Evolutionary conservation across 2,113 vertebrate species (phyloP).

Genomic region (Synchiropus splendidus): DNA sequence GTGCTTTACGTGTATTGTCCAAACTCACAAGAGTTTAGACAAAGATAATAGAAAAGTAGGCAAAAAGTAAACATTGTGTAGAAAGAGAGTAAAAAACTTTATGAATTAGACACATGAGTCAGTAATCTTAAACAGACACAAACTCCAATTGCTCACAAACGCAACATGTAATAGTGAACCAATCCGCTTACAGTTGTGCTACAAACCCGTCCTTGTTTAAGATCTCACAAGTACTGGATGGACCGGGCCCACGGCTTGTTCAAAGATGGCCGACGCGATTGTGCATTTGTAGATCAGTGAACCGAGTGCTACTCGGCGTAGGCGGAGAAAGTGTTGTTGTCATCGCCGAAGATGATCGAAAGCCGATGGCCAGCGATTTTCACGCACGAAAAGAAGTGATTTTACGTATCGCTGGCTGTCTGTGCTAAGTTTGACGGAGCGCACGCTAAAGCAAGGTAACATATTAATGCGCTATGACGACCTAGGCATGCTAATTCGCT

Average conservation of each 20-base stretch:
- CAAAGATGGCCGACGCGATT: neutral
- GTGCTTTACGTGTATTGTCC: too few species aligned
- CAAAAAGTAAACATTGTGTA: too few species aligned
- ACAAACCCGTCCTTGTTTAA: neutral
- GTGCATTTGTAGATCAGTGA: neutral
- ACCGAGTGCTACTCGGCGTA: neutral
- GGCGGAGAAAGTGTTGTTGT: slow-evolving; percentile 44
- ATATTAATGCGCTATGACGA: neutral
- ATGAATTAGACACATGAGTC: too few species aligned
- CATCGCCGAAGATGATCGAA: slow-evolving; percentile 49
- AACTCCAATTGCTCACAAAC: slow-evolving; percentile 10
- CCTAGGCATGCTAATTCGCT: neutral
- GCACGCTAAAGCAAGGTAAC: slow-evolving; percentile 22
- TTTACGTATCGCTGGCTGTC: slow-evolving; percentile 10
- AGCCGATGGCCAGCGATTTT: slow-evolving; percentile 41
- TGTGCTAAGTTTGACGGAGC: slow-evolving; percentile 20
- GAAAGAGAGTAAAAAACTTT: too few species aligned
- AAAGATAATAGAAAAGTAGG: too few species aligned
- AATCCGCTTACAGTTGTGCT: slow-evolving; percentile 18
- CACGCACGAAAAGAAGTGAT: slow-evolving; percentile 50
- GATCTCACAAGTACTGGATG: slow-evolving; percentile 14
- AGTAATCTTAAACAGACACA: too few species aligned
- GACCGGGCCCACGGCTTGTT: fast-evolving
- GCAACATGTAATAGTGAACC: slow-evolving; percentile 16
- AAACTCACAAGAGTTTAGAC: too few species aligned